phyloP scores from a whole-genome alignment of 1,140 invertebrate genomes.

The Drosophila tani region DNA sequence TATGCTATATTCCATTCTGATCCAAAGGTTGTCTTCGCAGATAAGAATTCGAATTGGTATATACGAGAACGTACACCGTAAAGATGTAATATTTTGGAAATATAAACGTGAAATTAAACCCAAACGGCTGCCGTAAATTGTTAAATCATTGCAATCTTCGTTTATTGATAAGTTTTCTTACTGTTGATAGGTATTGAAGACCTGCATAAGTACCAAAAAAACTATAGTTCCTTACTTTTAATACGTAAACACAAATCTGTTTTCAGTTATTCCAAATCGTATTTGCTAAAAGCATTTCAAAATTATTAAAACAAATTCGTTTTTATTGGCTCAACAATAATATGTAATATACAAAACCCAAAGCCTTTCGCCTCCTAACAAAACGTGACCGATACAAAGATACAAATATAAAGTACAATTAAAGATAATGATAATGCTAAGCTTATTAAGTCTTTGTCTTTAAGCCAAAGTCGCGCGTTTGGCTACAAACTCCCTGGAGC shows the following conservation, averaged over 20 bases:
- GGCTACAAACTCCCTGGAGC: slow-evolving; percentile 76
- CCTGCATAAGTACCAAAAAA: no score
- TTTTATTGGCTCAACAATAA: slow-evolving; percentile 61
- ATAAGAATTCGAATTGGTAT: slow-evolving; percentile 7
- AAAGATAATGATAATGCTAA: slow-evolving; percentile 40
- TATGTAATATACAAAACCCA: slow-evolving; percentile 42
- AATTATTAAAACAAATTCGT: slow-evolving; percentile 48
- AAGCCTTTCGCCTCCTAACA: slow-evolving; percentile 21
- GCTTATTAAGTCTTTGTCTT: slow-evolving; percentile 57
- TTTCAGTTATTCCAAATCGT: no score
- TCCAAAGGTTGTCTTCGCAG: slow-evolving; percentile 12
- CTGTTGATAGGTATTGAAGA: no score
- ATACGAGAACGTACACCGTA: background rate
- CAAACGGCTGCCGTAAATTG: no score
- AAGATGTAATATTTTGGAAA: background rate
- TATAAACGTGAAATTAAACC: no score
- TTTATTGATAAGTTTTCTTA: no score
- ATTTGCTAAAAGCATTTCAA: background rate
- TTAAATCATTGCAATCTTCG: no score
- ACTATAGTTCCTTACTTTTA: no score
- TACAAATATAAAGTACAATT: slow-evolving; percentile 24
- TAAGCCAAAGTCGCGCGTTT: slow-evolving; percentile 80
- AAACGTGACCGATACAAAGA: slow-evolving; percentile 8
- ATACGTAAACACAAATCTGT: no score
- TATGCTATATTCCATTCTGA: background rate